Conservation (phyloP, 2,888 invertebrate genomes). For the Parasteatoda lunata region DNA sequence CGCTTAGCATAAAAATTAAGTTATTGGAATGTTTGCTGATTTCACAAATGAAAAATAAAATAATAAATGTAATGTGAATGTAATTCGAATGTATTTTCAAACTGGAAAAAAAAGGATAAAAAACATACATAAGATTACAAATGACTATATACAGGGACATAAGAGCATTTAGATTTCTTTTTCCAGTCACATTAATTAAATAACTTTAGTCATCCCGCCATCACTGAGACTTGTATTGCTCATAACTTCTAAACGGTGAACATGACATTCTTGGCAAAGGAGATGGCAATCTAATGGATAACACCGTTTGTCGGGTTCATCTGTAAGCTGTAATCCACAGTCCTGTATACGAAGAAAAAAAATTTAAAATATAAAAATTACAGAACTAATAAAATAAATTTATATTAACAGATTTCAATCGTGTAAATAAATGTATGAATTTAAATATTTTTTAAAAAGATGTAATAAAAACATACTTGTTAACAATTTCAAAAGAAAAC, state of each 20-base stretch:
- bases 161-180: neutral
- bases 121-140: neutral
- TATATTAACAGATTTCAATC: too few relatives aligned
- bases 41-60: too few relatives aligned
- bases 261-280: conserved; percentile 94
- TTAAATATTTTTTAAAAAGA: too few relatives aligned
- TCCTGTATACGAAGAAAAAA: conserved; percentile 76
- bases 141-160: neutral
- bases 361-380: neutral
- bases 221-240: conserved; percentile 44
- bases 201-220: conserved; percentile 28
- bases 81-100: too few relatives aligned
- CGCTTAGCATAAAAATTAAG: too few relatives aligned
- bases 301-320: conserved; percentile 97
- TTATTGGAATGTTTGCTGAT: too few relatives aligned
- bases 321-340: conserved; percentile 97
- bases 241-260: conserved; percentile 74
- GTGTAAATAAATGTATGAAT: too few relatives aligned
- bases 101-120: neutral
- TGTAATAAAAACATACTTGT: too few relatives aligned
- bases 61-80: too few relatives aligned
- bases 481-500: too few relatives aligned
- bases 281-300: conserved; percentile 94
- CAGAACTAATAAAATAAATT: neutral
- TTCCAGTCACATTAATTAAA: neutral